phyloP scores from a whole-genome alignment of 2,888 invertebrate species.

The Drosophila melanosoma region DNA sequence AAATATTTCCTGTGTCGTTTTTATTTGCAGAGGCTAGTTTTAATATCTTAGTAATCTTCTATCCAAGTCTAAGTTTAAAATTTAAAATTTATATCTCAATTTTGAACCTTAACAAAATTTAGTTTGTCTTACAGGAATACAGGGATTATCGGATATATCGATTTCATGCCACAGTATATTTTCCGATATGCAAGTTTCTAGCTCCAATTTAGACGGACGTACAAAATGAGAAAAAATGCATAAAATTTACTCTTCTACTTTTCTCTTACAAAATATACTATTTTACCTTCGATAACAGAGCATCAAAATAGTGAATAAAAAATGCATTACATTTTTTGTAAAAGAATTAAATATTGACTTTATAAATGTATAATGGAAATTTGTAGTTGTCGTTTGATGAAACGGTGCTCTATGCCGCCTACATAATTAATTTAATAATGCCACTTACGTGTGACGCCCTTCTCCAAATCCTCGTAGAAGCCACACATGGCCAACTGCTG shows the following conservation, averaged over 20 bases:
- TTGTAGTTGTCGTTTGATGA: not conserved
- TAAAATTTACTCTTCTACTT: not conserved
- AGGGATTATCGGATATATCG: not conserved
- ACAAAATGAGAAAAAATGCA: not conserved
- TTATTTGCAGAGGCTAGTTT: not conserved
- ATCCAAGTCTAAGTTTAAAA: not conserved
- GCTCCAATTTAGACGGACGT: not conserved
- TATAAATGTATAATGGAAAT: not conserved
- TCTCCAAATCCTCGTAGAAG: slow-evolving; percentile 91
- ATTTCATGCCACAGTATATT: not conserved
- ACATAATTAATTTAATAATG: slow-evolving; percentile 42
- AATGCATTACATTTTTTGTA: not conserved
- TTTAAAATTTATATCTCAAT: not conserved
- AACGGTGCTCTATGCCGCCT: not conserved
- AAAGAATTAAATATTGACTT: slow-evolving; percentile 1
- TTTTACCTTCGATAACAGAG: not conserved
- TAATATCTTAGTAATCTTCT: not conserved
- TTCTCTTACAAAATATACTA: not conserved
- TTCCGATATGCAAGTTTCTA: not conserved
- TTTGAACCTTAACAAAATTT: not conserved
- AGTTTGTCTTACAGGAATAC: not conserved
- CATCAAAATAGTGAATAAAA: not conserved
- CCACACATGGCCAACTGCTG: slow-evolving; percentile 91
- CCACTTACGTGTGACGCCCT: slow-evolving; percentile 91
- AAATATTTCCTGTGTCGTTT: not conserved